Evolutionary conservation across 2,888 invertebrate genomes (phyloP).

Genomic region (Lepidonotus clava): DNA sequence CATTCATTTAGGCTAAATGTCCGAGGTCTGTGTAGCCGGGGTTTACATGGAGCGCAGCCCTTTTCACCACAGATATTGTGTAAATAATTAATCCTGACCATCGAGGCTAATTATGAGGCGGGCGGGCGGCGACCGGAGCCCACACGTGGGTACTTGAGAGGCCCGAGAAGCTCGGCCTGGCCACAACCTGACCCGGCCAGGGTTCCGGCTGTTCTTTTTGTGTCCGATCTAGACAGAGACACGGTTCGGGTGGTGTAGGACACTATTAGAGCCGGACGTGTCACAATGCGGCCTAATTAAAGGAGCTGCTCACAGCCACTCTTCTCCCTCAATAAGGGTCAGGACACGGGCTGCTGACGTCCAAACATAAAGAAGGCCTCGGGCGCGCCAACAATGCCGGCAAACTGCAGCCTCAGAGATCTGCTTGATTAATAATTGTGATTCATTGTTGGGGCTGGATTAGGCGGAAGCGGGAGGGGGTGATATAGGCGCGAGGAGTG

Average conservation of each 20-base stretch:
- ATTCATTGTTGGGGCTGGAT: conserved; percentile 30
- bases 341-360: neutral
- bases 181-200: too few species aligned
- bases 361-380: neutral
- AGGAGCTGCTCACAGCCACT: neutral
- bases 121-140: too few species aligned
- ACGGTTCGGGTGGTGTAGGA: neutral
- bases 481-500: neutral
- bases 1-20: conserved; percentile 24
- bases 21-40: neutral
- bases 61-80: conserved; percentile 1
- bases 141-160: too few species aligned
- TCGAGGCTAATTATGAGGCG: conserved; percentile 28
- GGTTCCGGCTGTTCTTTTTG: neutral
- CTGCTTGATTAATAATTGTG: conserved; percentile 45
- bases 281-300: neutral
- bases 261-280: neutral
- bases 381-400: neutral
- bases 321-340: neutral
- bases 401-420: conserved; percentile 10
- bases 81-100: conserved; percentile 39
- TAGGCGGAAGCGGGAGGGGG: neutral
- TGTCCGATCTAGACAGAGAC: too few species aligned
- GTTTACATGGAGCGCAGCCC: conserved; percentile 20
- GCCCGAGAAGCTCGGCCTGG: too few species aligned